These are phyloP conservation scores for Tenthredo scrophulariae DNA, from an alignment of 2,888 invertebrate species.

Conservation along the genomic window DNA sequence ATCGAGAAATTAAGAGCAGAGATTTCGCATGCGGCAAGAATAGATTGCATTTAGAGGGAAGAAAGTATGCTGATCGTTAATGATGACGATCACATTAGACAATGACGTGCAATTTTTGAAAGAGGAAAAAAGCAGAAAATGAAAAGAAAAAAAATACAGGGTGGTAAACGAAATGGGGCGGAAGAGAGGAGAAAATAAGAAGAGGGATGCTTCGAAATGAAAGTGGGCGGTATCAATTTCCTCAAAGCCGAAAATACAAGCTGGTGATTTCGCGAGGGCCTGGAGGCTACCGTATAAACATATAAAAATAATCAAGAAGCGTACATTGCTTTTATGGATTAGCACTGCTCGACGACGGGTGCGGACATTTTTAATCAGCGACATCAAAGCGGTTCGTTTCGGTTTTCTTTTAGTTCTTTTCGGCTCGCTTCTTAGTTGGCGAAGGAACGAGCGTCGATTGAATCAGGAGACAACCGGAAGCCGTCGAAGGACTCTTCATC, in stretches of 20 bases:
- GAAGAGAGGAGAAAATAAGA: not conserved
- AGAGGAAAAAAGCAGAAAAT: not conserved
- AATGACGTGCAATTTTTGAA: not conserved
- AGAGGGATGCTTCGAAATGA: not conserved
- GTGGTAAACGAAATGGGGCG: not conserved
- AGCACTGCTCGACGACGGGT: constrained; percentile 46
- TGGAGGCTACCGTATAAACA: constrained; percentile 32
- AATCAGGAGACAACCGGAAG: constrained; percentile 69
- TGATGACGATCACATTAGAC: constrained; percentile 15
- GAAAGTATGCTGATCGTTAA: not conserved
- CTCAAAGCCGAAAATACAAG: constrained; percentile 26
- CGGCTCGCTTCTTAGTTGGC: constrained; percentile 55
- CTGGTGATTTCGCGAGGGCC: constrained; percentile 5
- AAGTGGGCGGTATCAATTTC: constrained; percentile 40
- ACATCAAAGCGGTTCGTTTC: constrained; percentile 72
- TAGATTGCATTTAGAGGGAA: not conserved
- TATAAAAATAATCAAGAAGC: constrained; percentile 46
- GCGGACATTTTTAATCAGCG: constrained; percentile 75
- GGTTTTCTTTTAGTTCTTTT: constrained; percentile 8
- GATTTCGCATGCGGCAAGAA: not conserved
- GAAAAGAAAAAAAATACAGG: not conserved
- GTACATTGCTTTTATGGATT: constrained; percentile 44
- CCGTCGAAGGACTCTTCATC: constrained; percentile 69
- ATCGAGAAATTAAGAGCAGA: not conserved
- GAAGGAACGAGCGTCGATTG: constrained; percentile 64